Evolutionary conservation across 2,888 invertebrate genomes (phyloP).

Genomic region (Agrotis puta): DNA sequence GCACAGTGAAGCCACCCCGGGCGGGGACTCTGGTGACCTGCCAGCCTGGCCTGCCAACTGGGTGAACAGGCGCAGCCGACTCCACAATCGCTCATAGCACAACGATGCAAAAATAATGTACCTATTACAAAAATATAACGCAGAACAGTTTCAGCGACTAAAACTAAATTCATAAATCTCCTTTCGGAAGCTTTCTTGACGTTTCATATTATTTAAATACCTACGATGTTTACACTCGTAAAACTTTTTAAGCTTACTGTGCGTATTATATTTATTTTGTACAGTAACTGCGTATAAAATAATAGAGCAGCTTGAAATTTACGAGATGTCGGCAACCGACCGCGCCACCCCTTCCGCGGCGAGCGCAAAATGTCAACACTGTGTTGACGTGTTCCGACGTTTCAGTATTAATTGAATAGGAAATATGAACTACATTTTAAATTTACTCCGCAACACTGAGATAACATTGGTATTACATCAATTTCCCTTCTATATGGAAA

Average conservation of each 20-base stretch:
- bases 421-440: conserved; percentile 28
- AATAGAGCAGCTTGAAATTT: conserved; percentile 20
- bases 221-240: conserved; percentile 53
- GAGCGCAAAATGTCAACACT: conserved; percentile 44
- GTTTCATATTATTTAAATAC: conserved; percentile 56
- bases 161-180: conserved; percentile 56
- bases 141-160: conserved; percentile 21
- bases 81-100: conserved; percentile 56
- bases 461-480: neutral
- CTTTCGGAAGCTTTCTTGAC: conserved; percentile 52
- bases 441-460: conserved; percentile 17
- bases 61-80: conserved; percentile 74
- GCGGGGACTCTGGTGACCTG: conserved; percentile 78
- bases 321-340: conserved; percentile 31
- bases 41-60: conserved; percentile 83
- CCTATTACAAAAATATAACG: conserved; percentile 16
- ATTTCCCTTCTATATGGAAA: neutral
- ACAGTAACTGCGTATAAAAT: conserved; percentile 34
- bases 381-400: conserved; percentile 25
- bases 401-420: conserved; percentile 31
- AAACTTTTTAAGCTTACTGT: conserved; percentile 53
- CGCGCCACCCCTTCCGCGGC: conserved; percentile 32
- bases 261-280: conserved; percentile 53
- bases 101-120: conserved; percentile 31
- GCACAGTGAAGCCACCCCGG: conserved; percentile 70